Evolutionary conservation across 2,797 vertebrate genomes (phyloP).

Genomic region (Myotis pilosus): DNA sequence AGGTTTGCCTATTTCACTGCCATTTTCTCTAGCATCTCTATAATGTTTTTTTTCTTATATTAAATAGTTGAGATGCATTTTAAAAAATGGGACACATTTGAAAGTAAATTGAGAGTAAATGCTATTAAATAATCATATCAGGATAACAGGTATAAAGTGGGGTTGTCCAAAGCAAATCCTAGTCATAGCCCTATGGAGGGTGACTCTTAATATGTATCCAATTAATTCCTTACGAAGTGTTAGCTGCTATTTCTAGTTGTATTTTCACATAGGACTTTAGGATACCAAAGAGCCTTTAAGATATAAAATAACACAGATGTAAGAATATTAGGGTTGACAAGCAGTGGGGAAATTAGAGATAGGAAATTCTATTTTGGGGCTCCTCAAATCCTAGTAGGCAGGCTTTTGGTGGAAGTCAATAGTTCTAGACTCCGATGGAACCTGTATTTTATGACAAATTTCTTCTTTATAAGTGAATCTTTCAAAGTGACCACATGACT

Average conservation of each 20-base stretch:
- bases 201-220: neutral
- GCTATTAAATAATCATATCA: constrained; percentile 20
- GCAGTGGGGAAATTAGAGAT: neutral
- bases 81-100: neutral
- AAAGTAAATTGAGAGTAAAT: neutral
- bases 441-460: neutral
- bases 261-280: neutral
- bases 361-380: neutral
- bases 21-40: neutral
- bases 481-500: constrained; percentile 14
- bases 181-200: neutral
- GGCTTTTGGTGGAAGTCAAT: neutral
- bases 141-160: neutral
- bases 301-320: constrained; percentile 13
- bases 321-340: neutral
- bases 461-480: constrained; percentile 2
- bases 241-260: neutral
- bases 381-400: constrained; percentile 4
- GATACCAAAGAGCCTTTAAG: neutral
- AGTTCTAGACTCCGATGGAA: neutral
- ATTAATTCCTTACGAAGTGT: neutral
- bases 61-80: neutral
- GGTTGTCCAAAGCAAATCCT: neutral
- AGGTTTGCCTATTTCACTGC: too few species aligned
- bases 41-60: neutral